Percentiles rank a stretch among this genome's conserved stretches.
These are phyloP conservation scores for Rhodeus uyekii DNA, from an alignment of 2,797 vertebrate genomes.

Conservation along the genomic window DNA sequence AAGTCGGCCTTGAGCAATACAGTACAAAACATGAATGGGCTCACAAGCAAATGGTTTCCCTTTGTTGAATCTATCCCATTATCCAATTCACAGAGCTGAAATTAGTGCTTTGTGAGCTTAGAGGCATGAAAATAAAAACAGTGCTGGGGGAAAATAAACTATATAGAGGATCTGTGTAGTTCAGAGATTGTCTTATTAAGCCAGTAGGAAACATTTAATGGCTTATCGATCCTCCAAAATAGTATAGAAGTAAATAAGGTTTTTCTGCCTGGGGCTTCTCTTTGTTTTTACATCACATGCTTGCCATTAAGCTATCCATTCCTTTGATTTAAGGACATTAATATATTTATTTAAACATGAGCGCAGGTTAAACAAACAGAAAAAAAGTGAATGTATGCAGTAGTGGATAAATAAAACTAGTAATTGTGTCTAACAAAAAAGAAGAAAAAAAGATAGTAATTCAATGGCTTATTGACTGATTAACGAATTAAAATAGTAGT, in stretches of 20 bases:
- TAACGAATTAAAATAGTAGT: neutral
- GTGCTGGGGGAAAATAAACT: neutral
- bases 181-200: constrained; percentile 33
- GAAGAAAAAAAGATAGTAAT: neutral
- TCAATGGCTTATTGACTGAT: neutral
- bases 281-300: constrained; percentile 21
- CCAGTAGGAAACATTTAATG: constrained; percentile 50
- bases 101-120: constrained; percentile 21
- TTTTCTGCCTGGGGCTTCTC: constrained; percentile 5
- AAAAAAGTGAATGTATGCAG: neutral
- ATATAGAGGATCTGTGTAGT: neutral
- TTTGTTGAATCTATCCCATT: neutral
- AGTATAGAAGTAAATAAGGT: constrained; percentile 29
- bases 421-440: neutral
- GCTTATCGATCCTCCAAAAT: constrained; percentile 52
- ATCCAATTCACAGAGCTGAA: constrained; percentile 9
- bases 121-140: constrained; percentile 4
- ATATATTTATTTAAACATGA: constrained; percentile 26
- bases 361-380: neutral
- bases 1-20: neutral
- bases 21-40: neutral
- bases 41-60: constrained; percentile 12
- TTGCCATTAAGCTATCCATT: constrained; percentile 23
- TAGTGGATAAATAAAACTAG: neutral
- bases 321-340: constrained; percentile 35